Evolutionary conservation across 2,888 invertebrate species (phyloP), one percentile per base, ranked within the genome.

Genomic region (Trachelus iudaicus): DNA sequence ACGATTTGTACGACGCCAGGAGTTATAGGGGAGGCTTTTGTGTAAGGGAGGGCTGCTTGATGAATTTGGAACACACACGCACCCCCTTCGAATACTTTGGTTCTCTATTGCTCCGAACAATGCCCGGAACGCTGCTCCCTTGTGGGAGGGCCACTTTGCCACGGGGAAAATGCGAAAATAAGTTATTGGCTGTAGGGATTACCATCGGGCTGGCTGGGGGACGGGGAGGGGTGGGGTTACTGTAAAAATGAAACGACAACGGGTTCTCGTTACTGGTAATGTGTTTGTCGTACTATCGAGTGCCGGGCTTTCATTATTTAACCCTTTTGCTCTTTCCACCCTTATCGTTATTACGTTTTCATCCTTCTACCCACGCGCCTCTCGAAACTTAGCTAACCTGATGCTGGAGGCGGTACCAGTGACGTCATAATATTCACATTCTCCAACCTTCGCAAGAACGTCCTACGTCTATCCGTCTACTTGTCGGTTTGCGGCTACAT

Each of bases 11-110:
- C 37, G 31, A 23, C 40, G 71, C 30, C 30, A 11, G 69, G 69
- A 33, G n/a, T 69, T 69, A 69, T 69, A 69, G 31, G 33, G 30
- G 30, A 37, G 69, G 73, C 78, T 78, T 78, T 78, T 78, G 78
- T 78, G n/a, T 73, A 35, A 69, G 69, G 2, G 69, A 56, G 77
- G 78, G 73, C 69, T 75, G 75, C 69, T 77, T 78, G 78, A 78
- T 78, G 78, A 75, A 78, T 78, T 78, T 40, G 15, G 78, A 78
- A 76, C 78, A 73, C 78, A 75, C 78, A 78, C 78, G 78, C 78
- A 78, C 75, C 56, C 56, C 34, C 73, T 71, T 33, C 73, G 31
- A 30, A 31, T 35, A 33, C 34, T n/a, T 40, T 40, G 40, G 15
- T 15, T 40, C 40, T 40, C 40, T 15, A 4, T 40, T 40, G 40